phyloP scores from a whole-genome alignment of 2,888 invertebrate species.

The Sinodicranocentrus sp. region DNA sequence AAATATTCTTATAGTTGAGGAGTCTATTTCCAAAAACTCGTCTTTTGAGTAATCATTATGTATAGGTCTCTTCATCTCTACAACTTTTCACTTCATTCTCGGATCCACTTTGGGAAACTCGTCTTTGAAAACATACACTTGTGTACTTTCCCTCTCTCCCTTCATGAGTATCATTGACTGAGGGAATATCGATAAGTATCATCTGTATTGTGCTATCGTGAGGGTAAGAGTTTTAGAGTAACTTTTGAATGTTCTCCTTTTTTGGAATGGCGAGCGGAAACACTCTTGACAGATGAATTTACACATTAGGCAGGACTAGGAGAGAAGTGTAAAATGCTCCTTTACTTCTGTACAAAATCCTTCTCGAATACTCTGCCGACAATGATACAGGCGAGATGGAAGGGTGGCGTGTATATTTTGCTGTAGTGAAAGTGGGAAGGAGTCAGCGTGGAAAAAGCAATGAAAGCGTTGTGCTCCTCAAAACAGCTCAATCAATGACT shows the following conservation, averaged over 20 bases:
- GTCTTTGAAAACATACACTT: background rate
- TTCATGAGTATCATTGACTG: conserved; percentile 35
- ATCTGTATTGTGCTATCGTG: background rate
- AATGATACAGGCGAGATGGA: too few species aligned
- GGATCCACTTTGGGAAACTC: conserved; percentile 6
- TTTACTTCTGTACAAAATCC: too few species aligned
- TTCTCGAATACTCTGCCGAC: background rate
- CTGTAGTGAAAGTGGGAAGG: too few species aligned
- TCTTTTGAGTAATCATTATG: too few species aligned
- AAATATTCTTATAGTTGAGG: too few species aligned
- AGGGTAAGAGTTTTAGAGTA: background rate
- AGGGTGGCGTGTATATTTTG: too few species aligned
- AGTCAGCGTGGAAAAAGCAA: too few species aligned
- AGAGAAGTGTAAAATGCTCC: conserved; percentile 37
- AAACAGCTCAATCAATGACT: conserved; percentile 46
- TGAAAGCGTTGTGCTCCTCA: too few species aligned
- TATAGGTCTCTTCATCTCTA: background rate
- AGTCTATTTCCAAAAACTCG: too few species aligned
- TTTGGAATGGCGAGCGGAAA: conserved; percentile 28
- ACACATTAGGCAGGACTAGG: conserved; percentile 34
- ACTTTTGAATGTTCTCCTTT: conserved; percentile 10
- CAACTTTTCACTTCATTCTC: background rate
- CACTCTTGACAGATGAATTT: conserved; percentile 54
- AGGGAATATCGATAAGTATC: conserved; percentile 35
- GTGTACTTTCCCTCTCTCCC: too few species aligned